A percentile compares a stretch with the other conserved stretches of the same genome.
These are phyloP conservation scores for Gymnopithys bicolor DNA, from an alignment of 2,797 vertebrate genomes.

Conservation along the genomic window DNA sequence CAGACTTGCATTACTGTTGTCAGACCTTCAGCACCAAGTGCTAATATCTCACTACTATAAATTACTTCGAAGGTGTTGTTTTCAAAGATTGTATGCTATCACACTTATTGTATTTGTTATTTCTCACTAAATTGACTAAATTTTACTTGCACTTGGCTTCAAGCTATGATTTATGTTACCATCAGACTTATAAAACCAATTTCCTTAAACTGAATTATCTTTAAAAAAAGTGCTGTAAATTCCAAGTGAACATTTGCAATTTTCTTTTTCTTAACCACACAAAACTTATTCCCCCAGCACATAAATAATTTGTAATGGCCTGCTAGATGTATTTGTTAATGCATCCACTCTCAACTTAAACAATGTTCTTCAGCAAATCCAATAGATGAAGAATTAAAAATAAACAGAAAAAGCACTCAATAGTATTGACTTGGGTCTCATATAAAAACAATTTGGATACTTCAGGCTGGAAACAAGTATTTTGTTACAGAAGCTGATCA, in stretches of 20 bases:
- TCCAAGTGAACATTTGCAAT: conserved; percentile 30
- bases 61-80: not conserved
- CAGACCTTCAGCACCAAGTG: not conserved
- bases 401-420: conserved; percentile 13
- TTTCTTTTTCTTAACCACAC: conserved; percentile 49
- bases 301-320: conserved; percentile 30
- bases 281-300: conserved; percentile 11
- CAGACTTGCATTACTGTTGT: not conserved
- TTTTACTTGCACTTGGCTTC: not conserved
- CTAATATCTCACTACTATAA: not conserved
- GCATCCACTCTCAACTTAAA: conserved; percentile 16
- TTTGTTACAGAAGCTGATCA: conserved; percentile 17
- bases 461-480: conserved; percentile 12
- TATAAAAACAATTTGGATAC: conserved; percentile 25
- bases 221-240: conserved; percentile 32
- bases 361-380: conserved; percentile 38
- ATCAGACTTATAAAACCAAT: conserved; percentile 13
- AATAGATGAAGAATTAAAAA: conserved; percentile 18
- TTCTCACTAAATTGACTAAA: conserved; percentile 3
- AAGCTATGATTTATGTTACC: conserved; percentile 30
- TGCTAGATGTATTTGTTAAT: conserved; percentile 49
- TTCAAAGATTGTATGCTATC: not conserved
- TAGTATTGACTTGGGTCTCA: not conserved
- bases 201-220: conserved; percentile 37
- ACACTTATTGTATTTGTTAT: not conserved